Conservation (phyloP, 1,140 invertebrate species). For the Drosophila sp. region DNA sequence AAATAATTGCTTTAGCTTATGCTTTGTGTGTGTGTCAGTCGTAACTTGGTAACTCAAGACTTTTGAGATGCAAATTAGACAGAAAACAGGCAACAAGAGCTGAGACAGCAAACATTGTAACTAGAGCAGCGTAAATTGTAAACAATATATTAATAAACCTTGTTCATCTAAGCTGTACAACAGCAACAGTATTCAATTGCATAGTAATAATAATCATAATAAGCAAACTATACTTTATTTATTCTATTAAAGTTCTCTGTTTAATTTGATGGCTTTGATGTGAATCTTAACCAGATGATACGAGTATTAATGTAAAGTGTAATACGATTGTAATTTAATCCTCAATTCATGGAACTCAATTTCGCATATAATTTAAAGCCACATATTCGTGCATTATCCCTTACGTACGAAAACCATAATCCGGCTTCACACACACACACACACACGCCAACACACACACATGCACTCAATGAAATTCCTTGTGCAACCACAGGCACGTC, state of each 20-base stretch:
- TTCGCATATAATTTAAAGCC: conserved; percentile 43
- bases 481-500: conserved; percentile 46
- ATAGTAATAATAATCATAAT: background rate
- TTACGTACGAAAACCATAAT: conserved; percentile 24
- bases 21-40: conserved; percentile 33
- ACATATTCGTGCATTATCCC: conserved; percentile 35
- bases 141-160: conserved; percentile 3
- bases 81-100: conserved; percentile 13
- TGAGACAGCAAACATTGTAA: conserved; percentile 8
- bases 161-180: no score
- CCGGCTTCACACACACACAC: background rate
- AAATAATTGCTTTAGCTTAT: conserved; percentile 53
- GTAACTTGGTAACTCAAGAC: conserved; percentile 16
- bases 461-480: conserved; percentile 22
- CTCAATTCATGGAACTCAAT: conserved; percentile 30
- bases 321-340: conserved; percentile 20
- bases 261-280: background rate
- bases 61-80: conserved; percentile 36
- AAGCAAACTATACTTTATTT: background rate
- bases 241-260: background rate
- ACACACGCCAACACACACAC: background rate
- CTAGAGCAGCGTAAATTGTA: background rate
- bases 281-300: background rate
- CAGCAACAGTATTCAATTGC: no score
- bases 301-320: background rate